phyloP scores from a whole-genome alignment of 1,140 invertebrate species.

The Caenorhabditis briggsae region DNA sequence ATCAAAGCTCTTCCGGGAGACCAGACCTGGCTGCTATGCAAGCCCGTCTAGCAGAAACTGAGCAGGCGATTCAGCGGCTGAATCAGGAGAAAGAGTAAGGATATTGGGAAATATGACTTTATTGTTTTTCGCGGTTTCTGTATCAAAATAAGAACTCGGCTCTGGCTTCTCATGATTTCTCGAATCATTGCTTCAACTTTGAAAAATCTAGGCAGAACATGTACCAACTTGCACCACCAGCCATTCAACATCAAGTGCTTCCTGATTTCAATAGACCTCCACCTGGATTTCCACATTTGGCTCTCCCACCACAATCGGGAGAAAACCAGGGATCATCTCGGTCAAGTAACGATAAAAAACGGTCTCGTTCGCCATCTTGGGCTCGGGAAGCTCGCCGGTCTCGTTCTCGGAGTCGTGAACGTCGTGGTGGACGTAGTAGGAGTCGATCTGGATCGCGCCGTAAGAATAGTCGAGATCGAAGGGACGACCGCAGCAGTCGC shows the following conservation, averaged over 20 bases:
- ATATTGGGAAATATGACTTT: not conserved
- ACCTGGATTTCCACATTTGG: constrained; percentile 1
- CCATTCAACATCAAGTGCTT: constrained; percentile 1
- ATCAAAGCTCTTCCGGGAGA: constrained; percentile 1
- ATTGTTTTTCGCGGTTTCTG: not conserved
- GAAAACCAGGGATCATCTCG: not conserved
- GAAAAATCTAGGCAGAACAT: constrained; percentile 7
- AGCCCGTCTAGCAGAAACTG: constrained; percentile 19
- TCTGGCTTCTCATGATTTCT: not conserved
- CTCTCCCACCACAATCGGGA: not conserved
- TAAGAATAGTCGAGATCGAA: constrained; percentile 6
- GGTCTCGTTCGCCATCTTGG: constrained; percentile 32
- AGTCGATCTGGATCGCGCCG: constrained; percentile 43
- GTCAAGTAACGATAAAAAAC: not conserved
- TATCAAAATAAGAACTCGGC: not conserved
- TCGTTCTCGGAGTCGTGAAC: constrained; percentile 54
- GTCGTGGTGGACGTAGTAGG: constrained; percentile 25
- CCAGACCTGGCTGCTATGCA: constrained; percentile 1
- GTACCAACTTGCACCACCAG: not conserved
- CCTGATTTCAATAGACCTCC: constrained; percentile 19
- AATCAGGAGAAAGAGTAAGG: constrained; percentile 43
- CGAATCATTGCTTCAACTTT: too few relatives aligned
- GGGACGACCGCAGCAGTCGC: constrained; percentile 31
- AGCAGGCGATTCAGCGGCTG: constrained; percentile 18
- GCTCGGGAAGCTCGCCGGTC: constrained; percentile 45